These are phyloP conservation scores for Acromyrmex echinatior DNA, from an alignment of 1,140 invertebrate genomes.

Conservation along the genomic window DNA sequence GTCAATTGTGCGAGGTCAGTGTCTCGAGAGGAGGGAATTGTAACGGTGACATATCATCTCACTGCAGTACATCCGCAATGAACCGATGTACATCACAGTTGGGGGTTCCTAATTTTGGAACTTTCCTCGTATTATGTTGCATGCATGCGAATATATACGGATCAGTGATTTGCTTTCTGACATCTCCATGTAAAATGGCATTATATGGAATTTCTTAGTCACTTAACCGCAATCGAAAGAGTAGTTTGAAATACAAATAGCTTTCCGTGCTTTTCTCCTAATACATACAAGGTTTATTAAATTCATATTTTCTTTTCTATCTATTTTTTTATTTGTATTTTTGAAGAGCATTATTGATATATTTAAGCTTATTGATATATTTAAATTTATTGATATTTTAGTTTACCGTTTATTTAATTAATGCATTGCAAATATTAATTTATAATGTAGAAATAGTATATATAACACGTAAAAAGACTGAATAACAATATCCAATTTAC, in stretches of 20 bases:
- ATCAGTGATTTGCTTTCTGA: constrained; percentile 56
- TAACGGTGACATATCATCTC: constrained; percentile 69
- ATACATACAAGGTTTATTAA: neutral
- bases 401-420: neutral
- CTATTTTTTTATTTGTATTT: neutral
- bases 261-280: neutral
- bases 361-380: neutral
- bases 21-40: constrained; percentile 72
- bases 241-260: neutral
- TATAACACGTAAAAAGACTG: neutral
- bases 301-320: neutral
- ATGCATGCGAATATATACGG: constrained; percentile 39
- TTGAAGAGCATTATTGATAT: neutral
- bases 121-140: constrained; percentile 47
- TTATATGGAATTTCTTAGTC: constrained; percentile 25
- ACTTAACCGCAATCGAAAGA: neutral
- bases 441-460: neutral
- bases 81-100: constrained; percentile 64
- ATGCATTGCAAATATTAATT: neutral
- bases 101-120: constrained; percentile 63
- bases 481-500: neutral
- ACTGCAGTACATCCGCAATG: constrained; percentile 69
- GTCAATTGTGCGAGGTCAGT: constrained; percentile 68
- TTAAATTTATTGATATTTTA: neutral
- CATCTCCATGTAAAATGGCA: constrained; percentile 11